Percentiles rank a stretch among this genome's conserved stretches.
Conservation (phyloP, 2,888 invertebrate genomes). For the Phytoseiulus persimilis region DNA sequence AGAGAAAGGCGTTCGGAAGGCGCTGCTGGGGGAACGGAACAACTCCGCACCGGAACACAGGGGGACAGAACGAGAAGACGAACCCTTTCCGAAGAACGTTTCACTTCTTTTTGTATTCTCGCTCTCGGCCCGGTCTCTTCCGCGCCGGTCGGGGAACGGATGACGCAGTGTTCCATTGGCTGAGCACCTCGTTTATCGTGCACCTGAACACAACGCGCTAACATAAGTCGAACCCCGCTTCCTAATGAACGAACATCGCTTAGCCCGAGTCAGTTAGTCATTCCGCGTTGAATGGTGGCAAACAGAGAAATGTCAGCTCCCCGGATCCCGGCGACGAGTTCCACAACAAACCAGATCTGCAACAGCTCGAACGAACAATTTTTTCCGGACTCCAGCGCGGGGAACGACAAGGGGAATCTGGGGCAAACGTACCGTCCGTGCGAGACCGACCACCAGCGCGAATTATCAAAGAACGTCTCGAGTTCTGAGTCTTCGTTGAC, state of each 20-base stretch:
- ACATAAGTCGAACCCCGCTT: conserved; percentile 5
- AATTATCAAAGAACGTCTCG: too few relatives aligned
- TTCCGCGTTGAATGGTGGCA: not conserved
- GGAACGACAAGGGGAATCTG: too few relatives aligned
- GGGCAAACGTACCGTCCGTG: too few relatives aligned
- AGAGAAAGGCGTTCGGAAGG: not conserved
- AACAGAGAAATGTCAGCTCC: not conserved
- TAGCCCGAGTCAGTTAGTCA: not conserved
- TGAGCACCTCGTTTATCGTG: not conserved
- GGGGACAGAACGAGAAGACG: not conserved
- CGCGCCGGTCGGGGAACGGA: not conserved
- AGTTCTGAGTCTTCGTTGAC: too few relatives aligned
- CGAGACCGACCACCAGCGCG: too few relatives aligned
- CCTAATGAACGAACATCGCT: not conserved
- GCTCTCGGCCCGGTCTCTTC: not conserved
- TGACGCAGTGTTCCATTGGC: not conserved
- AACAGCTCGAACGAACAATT: too few relatives aligned
- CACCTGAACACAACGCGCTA: not conserved
- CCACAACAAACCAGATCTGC: too few relatives aligned
- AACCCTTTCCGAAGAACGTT: not conserved
- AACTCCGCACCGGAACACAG: not conserved
- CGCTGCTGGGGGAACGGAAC: not conserved
- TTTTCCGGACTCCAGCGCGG: too few relatives aligned
- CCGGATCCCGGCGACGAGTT: not conserved
- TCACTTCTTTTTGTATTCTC: not conserved